Conservation (phyloP, 2,797 vertebrate species). For the Acrossocheilus wenchowensis region DNA sequence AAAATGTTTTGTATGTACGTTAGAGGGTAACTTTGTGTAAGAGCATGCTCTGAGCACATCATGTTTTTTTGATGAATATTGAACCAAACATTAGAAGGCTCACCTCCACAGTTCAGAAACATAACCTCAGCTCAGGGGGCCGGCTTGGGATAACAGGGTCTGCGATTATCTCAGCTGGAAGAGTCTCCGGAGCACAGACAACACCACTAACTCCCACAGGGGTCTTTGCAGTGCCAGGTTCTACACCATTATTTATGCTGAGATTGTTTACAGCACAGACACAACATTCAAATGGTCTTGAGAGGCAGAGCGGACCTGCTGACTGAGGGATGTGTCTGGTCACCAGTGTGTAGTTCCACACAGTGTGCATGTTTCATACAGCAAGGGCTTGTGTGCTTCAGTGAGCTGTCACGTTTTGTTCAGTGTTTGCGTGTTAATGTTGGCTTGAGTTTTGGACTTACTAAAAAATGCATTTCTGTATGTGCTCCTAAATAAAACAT, state of each 20-base stretch:
- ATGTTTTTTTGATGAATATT: slow-evolving; percentile 20
- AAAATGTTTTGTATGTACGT: slow-evolving; percentile 4
- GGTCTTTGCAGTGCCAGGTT: slow-evolving; percentile 1
- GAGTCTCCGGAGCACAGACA: slow-evolving; percentile 1
- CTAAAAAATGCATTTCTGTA: background rate
- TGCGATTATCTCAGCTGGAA: background rate
- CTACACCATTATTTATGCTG: slow-evolving; percentile 21
- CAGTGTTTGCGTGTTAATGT: background rate
- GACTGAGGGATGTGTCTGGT: slow-evolving; percentile 18
- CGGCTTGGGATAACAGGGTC: background rate
- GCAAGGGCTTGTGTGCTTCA: background rate
- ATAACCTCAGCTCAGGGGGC: slow-evolving; percentile 9
- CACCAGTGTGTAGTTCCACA: slow-evolving; percentile 2
- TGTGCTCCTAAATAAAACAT: slow-evolving; percentile 8
- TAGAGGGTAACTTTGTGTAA: background rate
- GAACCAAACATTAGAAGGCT: slow-evolving; percentile 17
- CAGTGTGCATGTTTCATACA: background rate
- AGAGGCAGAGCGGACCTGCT: slow-evolving; percentile 2
- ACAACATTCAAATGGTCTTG: background rate
- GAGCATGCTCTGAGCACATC: background rate
- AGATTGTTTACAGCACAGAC: slow-evolving; percentile 21
- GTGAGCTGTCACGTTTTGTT: slow-evolving; percentile 17
- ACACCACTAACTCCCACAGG: slow-evolving; percentile 13
- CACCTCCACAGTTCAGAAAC: slow-evolving; percentile 7
- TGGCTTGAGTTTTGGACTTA: no score